Evolutionary conservation across 2,888 invertebrate genomes (phyloP).

Genomic region (Machimus rusticus): DNA sequence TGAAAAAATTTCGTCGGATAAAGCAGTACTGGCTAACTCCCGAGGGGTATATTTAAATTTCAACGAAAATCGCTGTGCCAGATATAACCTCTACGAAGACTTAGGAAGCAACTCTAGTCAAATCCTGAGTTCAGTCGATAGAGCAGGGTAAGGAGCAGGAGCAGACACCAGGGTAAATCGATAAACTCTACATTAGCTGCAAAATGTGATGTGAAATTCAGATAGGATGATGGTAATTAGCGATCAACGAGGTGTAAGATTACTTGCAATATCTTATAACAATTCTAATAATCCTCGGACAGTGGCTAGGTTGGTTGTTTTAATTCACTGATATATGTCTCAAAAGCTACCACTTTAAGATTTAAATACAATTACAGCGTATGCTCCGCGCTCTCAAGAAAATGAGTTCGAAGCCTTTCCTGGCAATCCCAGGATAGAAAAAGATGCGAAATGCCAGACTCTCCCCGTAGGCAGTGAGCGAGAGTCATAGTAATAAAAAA

Average conservation of each 20-base stretch:
- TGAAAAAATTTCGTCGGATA: not conserved
- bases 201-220: not conserved
- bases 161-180: not conserved
- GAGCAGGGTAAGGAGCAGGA: too few species aligned
- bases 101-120: not conserved
- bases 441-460: not conserved
- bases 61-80: not conserved
- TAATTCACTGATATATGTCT: not conserved
- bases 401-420: not conserved
- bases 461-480: not conserved
- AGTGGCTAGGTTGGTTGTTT: not conserved
- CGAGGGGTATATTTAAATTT: not conserved
- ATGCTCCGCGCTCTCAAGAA: not conserved
- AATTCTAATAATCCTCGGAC: not conserved
- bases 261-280: not conserved
- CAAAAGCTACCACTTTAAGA: not conserved
- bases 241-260: not conserved
- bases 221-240: not conserved
- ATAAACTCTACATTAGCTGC: not conserved
- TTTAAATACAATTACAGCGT: not conserved
- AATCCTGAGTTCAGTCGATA: not conserved
- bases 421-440: not conserved
- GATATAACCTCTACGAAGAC: not conserved
- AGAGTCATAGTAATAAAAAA: not conserved
- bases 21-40: not conserved